Evolutionary conservation across 2,797 vertebrate genomes (phyloP), one percentile per base, ranked within the genome.

Genomic region (Darevskia mixta): DNA sequence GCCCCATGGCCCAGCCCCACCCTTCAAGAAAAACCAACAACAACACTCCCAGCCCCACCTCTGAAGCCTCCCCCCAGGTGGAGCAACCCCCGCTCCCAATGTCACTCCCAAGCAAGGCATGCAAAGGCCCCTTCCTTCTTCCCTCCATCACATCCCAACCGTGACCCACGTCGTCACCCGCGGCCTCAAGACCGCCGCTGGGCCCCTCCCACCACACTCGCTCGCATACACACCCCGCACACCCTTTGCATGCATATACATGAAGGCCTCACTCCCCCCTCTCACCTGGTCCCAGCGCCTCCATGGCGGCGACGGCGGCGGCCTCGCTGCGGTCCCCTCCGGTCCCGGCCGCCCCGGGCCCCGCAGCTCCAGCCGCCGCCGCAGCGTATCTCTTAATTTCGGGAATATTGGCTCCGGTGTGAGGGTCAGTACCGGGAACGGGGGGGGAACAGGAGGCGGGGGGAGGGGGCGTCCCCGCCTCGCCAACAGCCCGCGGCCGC

Each of bases 231-330:
- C 86, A 67, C 23, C n/a, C 10, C 0, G 17, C 69, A n/a, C 69
- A 23, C 5, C 61, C 27, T 3, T 1, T 17, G 25, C 38, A 79
- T 72, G 92, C 94, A 79, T 92, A 91, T 72, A 95, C 94, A 91
- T 94, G 90, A 92, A 92, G 94, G 82, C 88, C 49, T 55, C 91
- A 83, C 35, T 35, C 88, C 77, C 66, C 6, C 11, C 72, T 92
- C 98, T 98, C 97, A 99, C 98, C 98, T 96, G 98, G 98, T 98
- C 98, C 98, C 98, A 99, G 97, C 95, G 98, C 98, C 97, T 99
- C 98, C 98, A 99, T 99, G 98, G 95, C 92, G 90, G 96, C 88
- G 87, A 94, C 93, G 90, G 95, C 92, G 91, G 96, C 85, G 88
- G 95, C 94, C 91, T 93, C 93, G 86, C 91, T 86, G 90, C 94